Evolutionary conservation across 2,888 invertebrate genomes (phyloP), one percentile per base, ranked within the genome.

Genomic region (Eucera pruinosa): DNA sequence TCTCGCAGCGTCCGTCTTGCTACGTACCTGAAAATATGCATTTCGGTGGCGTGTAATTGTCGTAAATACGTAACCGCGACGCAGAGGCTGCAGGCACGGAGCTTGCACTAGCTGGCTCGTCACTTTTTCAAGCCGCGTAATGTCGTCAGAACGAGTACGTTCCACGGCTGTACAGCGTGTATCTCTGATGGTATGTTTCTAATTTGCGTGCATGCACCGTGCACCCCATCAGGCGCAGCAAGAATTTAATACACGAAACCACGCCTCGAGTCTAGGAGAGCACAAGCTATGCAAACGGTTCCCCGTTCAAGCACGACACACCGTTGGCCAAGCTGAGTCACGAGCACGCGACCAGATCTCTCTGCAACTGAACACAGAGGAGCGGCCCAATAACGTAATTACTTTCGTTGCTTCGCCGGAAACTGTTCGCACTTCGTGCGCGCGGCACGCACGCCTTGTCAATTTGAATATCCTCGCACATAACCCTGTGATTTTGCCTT

Each of bases 211-310:
- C 79, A 70, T 76, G 69, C 73, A 73, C 69, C 71, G 77, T 67
- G 71, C 70, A 68, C 62, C 69, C 74, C 58, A 65, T 73, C 74
- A 65, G 61, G 66, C 66, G 69, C 79, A 80, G 80, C 85, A 85
- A 85, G 88, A 90, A 89, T 90, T 90, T 90, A 88, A 90, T 88
- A 86, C 89, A 78, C 84, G 84, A 86, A 87, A 88, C 86, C 83
- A 81, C 83, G 83, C 80, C 83, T 77, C 72, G 39, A 45, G 58
- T 43, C 54, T 39, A 23, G 18, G 47, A 7, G 1, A 55, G 7
- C 48, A n/a, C 36, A 36, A 66, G 23, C 57, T 62, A 64, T 70
- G 76, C 69, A 69, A 75, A 81, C 80, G 54, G 48, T 41, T n/a
- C n/a, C 61, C 27, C 43, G 72, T 47, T 58, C 50, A 13, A 45